Conservation (phyloP, 2,888 invertebrate genomes). For the Pheosia tremula region DNA sequence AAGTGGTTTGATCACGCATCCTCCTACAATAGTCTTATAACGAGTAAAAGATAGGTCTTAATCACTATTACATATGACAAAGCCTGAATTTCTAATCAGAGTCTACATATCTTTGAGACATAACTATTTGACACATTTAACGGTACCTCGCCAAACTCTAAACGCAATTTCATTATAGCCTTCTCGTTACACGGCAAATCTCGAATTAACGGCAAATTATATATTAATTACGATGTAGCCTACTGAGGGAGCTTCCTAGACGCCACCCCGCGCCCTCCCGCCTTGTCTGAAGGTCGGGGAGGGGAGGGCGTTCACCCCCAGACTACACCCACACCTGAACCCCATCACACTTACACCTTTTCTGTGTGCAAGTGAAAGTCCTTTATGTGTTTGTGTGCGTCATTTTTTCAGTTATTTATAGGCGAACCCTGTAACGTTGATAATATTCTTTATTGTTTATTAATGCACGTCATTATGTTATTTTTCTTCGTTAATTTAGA, state of each 20-base stretch:
- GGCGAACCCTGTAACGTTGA: slow-evolving; percentile 26
- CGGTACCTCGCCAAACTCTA: neutral
- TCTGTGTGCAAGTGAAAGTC: slow-evolving; percentile 15
- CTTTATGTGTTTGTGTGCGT: slow-evolving; percentile 16
- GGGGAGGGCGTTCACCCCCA: slow-evolving; percentile 65
- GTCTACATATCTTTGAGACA: neutral
- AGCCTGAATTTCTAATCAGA: neutral
- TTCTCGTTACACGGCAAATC: slow-evolving; percentile 25
- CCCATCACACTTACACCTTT: slow-evolving; percentile 19
- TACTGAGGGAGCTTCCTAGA: slow-evolving; percentile 67
- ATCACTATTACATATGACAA: too few species aligned
- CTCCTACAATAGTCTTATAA: too few species aligned
- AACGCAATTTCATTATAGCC: slow-evolving; percentile 3
- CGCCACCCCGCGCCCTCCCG: slow-evolving; percentile 48
- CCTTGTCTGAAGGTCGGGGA: slow-evolving; percentile 76
- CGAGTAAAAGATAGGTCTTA: too few species aligned
- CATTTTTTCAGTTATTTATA: slow-evolving; percentile 38
- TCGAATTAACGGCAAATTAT: slow-evolving; percentile 36
- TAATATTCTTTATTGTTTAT: slow-evolving; percentile 29
- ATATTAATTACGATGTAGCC: slow-evolving; percentile 47
- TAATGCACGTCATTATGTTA: slow-evolving; percentile 24
- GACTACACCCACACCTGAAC: slow-evolving; percentile 37
- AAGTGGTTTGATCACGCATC: too few species aligned
- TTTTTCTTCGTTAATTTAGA: slow-evolving; percentile 5
- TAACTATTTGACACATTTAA: neutral